Percentiles rank a stretch among this genome's conserved stretches.
These are phyloP conservation scores for Ophion ellenae DNA, from an alignment of 2,888 invertebrate species.

Conservation along the genomic window DNA sequence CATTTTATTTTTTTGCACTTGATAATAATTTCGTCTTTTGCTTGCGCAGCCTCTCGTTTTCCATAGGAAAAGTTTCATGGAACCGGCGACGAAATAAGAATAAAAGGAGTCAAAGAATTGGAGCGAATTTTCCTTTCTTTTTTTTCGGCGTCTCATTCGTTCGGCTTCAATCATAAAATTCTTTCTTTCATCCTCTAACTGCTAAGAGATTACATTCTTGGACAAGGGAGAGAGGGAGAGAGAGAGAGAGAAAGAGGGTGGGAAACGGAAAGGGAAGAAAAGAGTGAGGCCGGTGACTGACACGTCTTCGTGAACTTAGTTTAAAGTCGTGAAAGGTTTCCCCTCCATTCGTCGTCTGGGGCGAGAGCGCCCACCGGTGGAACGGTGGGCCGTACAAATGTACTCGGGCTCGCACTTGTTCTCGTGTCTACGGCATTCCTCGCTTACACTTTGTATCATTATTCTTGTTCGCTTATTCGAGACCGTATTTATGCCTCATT, in stretches of 20 bases:
- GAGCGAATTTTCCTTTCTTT: not conserved
- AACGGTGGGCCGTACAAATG: constrained; percentile 33
- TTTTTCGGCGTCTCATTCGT: not conserved
- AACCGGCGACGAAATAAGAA: not conserved
- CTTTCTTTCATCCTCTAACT: constrained; percentile 10
- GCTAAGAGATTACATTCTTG: constrained; percentile 18
- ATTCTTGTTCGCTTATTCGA: constrained; percentile 38
- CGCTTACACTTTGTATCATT: constrained; percentile 44
- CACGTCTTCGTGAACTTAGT: constrained; percentile 39
- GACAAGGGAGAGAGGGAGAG: not conserved
- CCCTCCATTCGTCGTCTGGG: not conserved
- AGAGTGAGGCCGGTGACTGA: constrained; percentile 13
- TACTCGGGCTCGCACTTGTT: constrained; percentile 32
- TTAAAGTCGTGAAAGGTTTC: constrained; percentile 18
- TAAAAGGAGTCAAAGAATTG: not conserved
- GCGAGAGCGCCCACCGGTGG: not conserved
- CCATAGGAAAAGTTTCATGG: not conserved
- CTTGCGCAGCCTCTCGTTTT: not conserved
- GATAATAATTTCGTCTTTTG: not conserved
- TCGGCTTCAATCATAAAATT: not conserved
- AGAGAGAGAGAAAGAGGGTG: not conserved
- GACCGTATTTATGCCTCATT: no score
- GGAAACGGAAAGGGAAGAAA: not conserved
- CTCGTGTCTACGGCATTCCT: constrained; percentile 38
- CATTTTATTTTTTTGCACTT: not conserved